Evolutionary conservation across 2,113 vertebrate genomes (phyloP).

Genomic region (Pelecanoides urinatrix): DNA sequence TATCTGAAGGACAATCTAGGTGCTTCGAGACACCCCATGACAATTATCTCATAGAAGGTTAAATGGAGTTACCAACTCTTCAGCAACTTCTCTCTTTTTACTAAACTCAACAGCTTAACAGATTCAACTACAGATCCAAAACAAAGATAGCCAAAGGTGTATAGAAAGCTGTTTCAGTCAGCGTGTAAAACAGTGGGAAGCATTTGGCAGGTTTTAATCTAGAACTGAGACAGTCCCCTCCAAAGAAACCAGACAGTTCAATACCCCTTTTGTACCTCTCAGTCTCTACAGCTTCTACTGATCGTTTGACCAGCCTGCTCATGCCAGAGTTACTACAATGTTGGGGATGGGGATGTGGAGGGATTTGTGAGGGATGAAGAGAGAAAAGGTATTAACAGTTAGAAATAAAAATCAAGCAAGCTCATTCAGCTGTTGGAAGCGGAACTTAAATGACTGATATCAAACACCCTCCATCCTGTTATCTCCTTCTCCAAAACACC

Average conservation of each 20-base stretch:
- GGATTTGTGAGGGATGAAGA: not conserved
- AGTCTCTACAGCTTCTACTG: not conserved
- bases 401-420: not conserved
- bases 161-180: not conserved
- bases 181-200: not conserved
- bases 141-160: not conserved
- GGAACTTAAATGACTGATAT: not conserved
- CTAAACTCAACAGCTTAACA: not conserved
- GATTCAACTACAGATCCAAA: constrained; percentile 9
- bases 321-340: not conserved
- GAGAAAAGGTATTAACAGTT: not conserved
- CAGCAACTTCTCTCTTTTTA: constrained; percentile 13
- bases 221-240: constrained; percentile 1
- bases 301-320: not conserved
- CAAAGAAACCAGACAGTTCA: not conserved
- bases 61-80: constrained; percentile 26
- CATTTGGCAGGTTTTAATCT: not conserved
- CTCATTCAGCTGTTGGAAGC: not conserved
- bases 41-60: constrained; percentile 29
- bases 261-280: constrained; percentile 13
- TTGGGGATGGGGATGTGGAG: not conserved
- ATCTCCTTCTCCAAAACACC: not conserved
- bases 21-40: not conserved
- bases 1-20: constrained; percentile 21
- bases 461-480: not conserved